phyloP scores from a whole-genome alignment of 2,113 vertebrate genomes.

The Cyphomyrus discorhynchus region DNA sequence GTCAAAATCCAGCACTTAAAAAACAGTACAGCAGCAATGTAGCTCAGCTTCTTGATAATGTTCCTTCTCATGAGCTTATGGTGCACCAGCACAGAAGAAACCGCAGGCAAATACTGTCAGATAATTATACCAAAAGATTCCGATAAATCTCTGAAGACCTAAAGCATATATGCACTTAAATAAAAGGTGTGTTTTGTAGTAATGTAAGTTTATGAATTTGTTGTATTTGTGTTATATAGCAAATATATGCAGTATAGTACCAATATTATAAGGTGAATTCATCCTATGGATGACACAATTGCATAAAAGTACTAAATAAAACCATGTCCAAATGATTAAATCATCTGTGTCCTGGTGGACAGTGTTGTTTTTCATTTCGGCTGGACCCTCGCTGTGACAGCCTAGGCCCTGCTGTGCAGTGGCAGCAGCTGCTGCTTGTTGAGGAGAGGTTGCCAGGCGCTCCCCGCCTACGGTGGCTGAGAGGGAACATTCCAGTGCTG shows the following conservation, averaged over 20 bases:
- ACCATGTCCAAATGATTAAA: conserved; percentile 3
- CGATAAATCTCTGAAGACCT: neutral
- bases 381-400: neutral
- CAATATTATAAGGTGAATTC: neutral
- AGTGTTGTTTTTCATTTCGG: neutral
- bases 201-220: neutral
- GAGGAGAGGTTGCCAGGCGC: neutral
- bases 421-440: neutral
- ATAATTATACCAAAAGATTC: neutral
- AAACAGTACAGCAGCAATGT: neutral
- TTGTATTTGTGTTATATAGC: neutral
- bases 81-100: neutral
- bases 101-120: neutral
- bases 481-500: neutral
- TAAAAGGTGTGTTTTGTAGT: neutral
- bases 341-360: neutral
- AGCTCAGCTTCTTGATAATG: neutral
- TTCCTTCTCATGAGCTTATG: neutral
- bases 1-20: neutral
- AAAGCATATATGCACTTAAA: neutral
- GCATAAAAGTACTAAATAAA: neutral
- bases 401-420: neutral
- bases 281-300: neutral
- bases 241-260: neutral
- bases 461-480: neutral